Conservation (phyloP, 2,113 vertebrate species). For the Trematomus loennbergii region DNA sequence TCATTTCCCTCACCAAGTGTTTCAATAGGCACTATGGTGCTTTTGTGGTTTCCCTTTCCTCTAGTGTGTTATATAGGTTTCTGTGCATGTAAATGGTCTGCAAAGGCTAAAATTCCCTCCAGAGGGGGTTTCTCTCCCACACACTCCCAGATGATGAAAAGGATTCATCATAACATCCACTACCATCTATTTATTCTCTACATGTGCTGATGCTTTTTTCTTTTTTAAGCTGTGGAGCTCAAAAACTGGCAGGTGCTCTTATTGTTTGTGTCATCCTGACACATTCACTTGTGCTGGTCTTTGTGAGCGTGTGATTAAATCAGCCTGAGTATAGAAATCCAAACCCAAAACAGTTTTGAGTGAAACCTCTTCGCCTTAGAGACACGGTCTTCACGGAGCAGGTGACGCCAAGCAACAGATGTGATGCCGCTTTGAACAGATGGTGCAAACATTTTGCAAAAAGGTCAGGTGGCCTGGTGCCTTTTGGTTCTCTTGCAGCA, state of each 20-base stretch:
- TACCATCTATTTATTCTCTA: background rate
- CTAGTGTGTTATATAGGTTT: too few relatives aligned
- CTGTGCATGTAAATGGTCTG: too few relatives aligned
- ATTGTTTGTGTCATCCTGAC: conserved; percentile 4
- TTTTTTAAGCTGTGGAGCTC: too few relatives aligned
- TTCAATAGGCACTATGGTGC: too few relatives aligned
- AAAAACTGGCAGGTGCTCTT: conserved; percentile 16
- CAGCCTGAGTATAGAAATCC: conserved; percentile 15
- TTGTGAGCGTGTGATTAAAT: conserved; percentile 30
- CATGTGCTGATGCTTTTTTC: background rate
- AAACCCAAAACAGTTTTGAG: conserved; percentile 1
- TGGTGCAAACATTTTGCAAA: conserved; percentile 47
- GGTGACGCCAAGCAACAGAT: conserved; percentile 66
- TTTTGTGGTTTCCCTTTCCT: too few relatives aligned
- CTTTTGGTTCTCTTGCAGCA: conserved; percentile 6
- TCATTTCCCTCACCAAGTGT: too few relatives aligned
- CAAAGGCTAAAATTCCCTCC: too few relatives aligned
- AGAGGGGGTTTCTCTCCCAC: too few relatives aligned
- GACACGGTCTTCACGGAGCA: conserved; percentile 25
- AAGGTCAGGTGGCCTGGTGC: conserved; percentile 58
- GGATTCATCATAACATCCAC: conserved; percentile 5
- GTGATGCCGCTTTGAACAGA: conserved; percentile 59
- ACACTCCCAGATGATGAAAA: too few relatives aligned
- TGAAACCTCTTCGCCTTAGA: conserved; percentile 22
- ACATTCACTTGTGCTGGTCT: background rate